Conservation (phyloP, 2,888 invertebrate genomes). For the Thera obeliscata region DNA sequence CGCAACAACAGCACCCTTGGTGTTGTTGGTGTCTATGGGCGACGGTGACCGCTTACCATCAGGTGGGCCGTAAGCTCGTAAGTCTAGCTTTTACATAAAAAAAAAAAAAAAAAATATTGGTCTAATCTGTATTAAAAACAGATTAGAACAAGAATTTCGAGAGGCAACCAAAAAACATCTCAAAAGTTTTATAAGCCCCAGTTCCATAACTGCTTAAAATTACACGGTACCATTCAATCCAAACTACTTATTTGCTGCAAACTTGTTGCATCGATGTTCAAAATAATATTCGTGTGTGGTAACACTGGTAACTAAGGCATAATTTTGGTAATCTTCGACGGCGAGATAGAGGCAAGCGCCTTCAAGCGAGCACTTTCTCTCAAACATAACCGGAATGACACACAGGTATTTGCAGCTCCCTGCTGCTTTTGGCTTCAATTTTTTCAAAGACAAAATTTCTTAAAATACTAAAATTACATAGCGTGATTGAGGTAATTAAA, state of each 20-base stretch:
- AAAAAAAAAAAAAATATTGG: no score
- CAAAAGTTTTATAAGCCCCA: neutral
- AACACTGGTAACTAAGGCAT: constrained; percentile 23
- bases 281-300: constrained; percentile 18
- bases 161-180: no score
- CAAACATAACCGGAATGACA: constrained; percentile 44
- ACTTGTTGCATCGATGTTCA: constrained; percentile 12
- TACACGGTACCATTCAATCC: constrained; percentile 3
- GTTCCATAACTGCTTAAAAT: neutral
- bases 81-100: no score
- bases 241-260: constrained; percentile 1
- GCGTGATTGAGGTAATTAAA: no score
- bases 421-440: constrained; percentile 5
- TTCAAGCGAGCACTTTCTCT: constrained; percentile 47
- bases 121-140: no score
- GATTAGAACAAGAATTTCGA: no score
- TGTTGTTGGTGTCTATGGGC: no score
- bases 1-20: no score
- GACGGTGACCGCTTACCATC: no score
- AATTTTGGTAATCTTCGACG: constrained; percentile 39
- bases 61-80: no score
- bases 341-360: constrained; percentile 29
- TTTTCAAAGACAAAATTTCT: no score
- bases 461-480: no score
- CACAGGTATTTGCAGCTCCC: constrained; percentile 16